These are phyloP conservation scores for Bombyx mandarina DNA, from an alignment of 1,140 invertebrate species.

Conservation along the genomic window DNA sequence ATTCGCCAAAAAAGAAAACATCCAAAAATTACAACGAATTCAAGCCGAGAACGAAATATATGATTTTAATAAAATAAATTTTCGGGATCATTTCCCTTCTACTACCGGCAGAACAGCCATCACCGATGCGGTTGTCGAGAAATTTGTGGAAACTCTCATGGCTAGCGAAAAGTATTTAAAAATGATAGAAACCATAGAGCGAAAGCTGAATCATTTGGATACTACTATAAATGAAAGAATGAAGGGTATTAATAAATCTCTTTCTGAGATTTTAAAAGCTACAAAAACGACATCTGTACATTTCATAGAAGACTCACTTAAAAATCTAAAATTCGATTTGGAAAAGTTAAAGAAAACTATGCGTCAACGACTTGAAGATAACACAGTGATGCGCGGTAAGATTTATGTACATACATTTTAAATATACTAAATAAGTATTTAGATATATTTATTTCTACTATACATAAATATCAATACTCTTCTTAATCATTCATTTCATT, in stretches of 20 bases:
- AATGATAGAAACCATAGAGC: slow-evolving; percentile 42
- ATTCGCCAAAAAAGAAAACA: slow-evolving; percentile 8
- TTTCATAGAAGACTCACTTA: slow-evolving; percentile 24
- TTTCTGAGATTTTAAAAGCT: slow-evolving; percentile 33
- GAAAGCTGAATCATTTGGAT: slow-evolving; percentile 41
- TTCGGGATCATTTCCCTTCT: slow-evolving; percentile 7
- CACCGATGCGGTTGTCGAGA: slow-evolving; percentile 41
- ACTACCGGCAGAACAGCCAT: slow-evolving; percentile 20
- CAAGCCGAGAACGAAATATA: slow-evolving; percentile 2
- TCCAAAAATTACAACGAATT: background rate
- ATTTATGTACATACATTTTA: background rate
- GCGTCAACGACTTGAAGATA: slow-evolving; percentile 9
- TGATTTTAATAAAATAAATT: slow-evolving; percentile 2
- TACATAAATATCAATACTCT: no score
- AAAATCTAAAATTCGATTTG: slow-evolving; percentile 31
- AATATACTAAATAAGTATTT: no score
- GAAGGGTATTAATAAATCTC: slow-evolving; percentile 42
- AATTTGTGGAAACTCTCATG: slow-evolving; percentile 50
- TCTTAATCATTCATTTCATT: no score
- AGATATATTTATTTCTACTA: no score
- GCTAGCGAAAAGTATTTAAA: slow-evolving; percentile 48
- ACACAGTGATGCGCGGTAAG: slow-evolving; percentile 20
- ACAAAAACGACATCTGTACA: slow-evolving; percentile 26
- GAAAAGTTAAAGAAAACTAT: slow-evolving; percentile 28
- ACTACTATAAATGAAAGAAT: slow-evolving; percentile 33